A percentile compares a stretch with the other conserved stretches of the same genome.
These are phyloP conservation scores for Paradoxurus hermaphroditus DNA, from an alignment of 2,113 vertebrate genomes.

Conservation along the genomic window DNA sequence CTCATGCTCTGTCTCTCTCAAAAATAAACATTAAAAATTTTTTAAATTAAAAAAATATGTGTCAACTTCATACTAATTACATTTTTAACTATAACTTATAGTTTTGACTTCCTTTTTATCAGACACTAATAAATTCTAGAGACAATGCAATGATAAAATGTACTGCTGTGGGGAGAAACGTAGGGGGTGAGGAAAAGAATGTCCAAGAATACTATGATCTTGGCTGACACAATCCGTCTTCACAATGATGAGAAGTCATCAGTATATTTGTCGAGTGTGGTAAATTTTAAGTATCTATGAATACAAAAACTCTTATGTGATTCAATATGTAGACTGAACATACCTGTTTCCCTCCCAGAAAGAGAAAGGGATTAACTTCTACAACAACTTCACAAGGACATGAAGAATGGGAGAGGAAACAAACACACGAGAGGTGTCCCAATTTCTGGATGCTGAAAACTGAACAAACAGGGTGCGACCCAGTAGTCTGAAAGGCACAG, in stretches of 20 bases:
- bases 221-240: neutral
- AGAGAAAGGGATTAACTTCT: neutral
- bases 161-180: neutral
- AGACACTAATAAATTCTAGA: neutral
- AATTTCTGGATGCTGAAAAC: neutral
- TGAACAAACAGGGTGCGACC: neutral
- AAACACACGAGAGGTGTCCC: neutral
- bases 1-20: no score
- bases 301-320: neutral
- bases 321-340: neutral
- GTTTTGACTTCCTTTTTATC: neutral
- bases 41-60: neutral
- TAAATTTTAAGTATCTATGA: neutral
- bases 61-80: neutral
- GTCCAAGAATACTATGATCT: neutral
- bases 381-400: neutral
- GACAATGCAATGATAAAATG: neutral
- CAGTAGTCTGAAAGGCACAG: neutral
- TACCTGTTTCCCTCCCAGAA: neutral
- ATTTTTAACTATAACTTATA: neutral
- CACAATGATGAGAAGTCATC: neutral
- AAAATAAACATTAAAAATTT: no score
- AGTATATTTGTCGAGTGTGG: neutral
- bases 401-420: neutral
- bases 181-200: neutral